Conservation (phyloP, 2,113 vertebrate species). For the Rhizomys pruinosus region DNA sequence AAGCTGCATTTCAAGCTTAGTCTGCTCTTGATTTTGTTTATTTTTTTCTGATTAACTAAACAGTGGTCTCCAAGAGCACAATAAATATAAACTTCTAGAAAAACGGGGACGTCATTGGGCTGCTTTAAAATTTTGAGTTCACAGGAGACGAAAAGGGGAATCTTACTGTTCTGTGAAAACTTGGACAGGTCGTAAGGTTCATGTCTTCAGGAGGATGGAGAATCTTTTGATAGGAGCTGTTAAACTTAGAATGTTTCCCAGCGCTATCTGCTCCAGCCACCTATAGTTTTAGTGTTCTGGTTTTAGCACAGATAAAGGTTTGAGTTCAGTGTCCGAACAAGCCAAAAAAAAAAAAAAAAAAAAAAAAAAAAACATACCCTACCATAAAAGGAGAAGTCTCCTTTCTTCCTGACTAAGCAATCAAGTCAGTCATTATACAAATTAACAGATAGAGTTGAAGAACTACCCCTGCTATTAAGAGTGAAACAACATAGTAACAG, state of each 20-base stretch:
- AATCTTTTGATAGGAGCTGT: background rate
- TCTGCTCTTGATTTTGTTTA: background rate
- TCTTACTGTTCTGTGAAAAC: background rate
- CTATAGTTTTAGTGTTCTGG: fast-evolving
- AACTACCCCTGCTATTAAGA: background rate
- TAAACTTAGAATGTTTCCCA: background rate
- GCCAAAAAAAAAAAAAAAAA: no score
- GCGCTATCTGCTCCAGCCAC: background rate
- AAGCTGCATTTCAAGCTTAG: background rate
- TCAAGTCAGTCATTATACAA: background rate
- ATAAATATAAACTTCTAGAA: background rate
- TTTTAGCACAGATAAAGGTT: background rate
- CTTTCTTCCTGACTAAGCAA: background rate
- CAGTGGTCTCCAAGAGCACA: background rate
- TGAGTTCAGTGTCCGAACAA: background rate
- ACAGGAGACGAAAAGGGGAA: background rate
- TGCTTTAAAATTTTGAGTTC: background rate
- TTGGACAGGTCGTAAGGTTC: background rate
- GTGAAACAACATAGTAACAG: background rate
- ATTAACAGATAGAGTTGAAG: background rate
- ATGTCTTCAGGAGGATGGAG: background rate
- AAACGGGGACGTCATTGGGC: background rate
- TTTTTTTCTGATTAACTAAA: background rate
- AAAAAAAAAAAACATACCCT: no score
- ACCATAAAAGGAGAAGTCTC: background rate